Evolutionary conservation across 2,888 invertebrate species (phyloP), one percentile per base, ranked within the genome.

Genomic region (Melinopterus prodromus): DNA sequence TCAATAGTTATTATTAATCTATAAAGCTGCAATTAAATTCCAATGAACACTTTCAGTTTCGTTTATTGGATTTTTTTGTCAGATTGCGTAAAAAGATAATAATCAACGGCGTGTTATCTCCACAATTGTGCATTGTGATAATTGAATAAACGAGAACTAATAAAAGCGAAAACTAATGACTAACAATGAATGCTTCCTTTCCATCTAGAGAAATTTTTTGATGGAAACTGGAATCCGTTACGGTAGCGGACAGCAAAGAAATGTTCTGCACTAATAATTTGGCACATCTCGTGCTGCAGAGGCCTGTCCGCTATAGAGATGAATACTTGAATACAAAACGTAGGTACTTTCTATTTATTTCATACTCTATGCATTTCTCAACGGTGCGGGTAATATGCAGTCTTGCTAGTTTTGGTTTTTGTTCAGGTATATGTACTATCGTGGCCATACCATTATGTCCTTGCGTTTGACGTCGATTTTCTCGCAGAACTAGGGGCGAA

Each of bases 101-200:
- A 2, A 53, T 1, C 12, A 53, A 53, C 53, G 53, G 53, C 12
- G 53, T 53, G 53, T 53, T 53, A 53, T 53, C 53, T 53, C 12
- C 12, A 53, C 53, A 12, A 53, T 12, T 6, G 53, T 53, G 53
- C 12, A 7, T 53, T 53, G 53, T 9, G 53, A 53, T 53, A 53
- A 53, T 53, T 9, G 53, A 53, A 53, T 53, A 12, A 53, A 12
- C 7, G 53, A 12, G 53, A 12, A 53, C 7, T 53, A 53, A 53
- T 53, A 53, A 53, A 53, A 53, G 53, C 53, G 53, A 53, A 53
- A 53, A 53, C 53, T 53, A 53, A 53, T 53, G 53, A 53, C 53
- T 53, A 53, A 53, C 53, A 53, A 53, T 53, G 53, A 53, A 12
- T 53, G 53, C 5, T 53, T 53, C 53, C 53, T 53, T 53, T 53